Percentiles rank a stretch among this genome's conserved stretches.
phyloP scores from a whole-genome alignment of 2,113 vertebrate species.

The Scomber japonicus region DNA sequence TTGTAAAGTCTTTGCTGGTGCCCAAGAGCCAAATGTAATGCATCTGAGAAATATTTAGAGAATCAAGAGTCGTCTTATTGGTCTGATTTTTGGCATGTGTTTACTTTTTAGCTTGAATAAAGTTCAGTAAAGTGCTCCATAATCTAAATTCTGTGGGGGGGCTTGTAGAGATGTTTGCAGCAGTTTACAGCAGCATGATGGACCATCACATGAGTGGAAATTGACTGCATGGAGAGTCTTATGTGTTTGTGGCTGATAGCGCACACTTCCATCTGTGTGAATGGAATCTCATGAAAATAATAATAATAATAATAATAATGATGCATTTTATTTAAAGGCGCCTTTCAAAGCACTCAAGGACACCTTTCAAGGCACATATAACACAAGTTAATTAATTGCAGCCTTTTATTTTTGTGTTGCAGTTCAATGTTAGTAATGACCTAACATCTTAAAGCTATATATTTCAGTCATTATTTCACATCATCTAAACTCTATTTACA shows the following conservation, averaged over 20 bases:
- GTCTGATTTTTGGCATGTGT: neutral
- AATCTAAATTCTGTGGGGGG: constrained; percentile 8
- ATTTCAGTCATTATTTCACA: neutral
- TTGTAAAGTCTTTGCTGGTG: neutral
- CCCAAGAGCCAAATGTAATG: constrained; percentile 27
- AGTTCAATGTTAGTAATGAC: neutral
- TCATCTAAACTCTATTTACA: neutral
- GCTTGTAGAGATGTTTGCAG: constrained; percentile 11
- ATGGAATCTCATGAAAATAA: neutral
- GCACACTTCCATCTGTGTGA: neutral
- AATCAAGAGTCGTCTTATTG: constrained; percentile 1
- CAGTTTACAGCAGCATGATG: neutral
- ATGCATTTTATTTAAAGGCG: no score
- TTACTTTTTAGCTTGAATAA: constrained; percentile 32
- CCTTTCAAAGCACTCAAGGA: no score
- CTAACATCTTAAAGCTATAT: neutral
- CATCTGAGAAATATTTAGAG: constrained; percentile 48
- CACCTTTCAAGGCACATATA: no score
- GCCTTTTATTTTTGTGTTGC: neutral
- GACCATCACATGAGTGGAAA: neutral
- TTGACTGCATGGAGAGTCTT: constrained; percentile 1
- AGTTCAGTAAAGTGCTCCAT: constrained; percentile 27
- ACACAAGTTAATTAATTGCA: neutral
- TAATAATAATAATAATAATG: no score
- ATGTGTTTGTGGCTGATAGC: neutral